Evolutionary conservation across 2,888 invertebrate genomes (phyloP), one percentile per base, ranked within the genome.

Genomic region (Xylota sylvarum): DNA sequence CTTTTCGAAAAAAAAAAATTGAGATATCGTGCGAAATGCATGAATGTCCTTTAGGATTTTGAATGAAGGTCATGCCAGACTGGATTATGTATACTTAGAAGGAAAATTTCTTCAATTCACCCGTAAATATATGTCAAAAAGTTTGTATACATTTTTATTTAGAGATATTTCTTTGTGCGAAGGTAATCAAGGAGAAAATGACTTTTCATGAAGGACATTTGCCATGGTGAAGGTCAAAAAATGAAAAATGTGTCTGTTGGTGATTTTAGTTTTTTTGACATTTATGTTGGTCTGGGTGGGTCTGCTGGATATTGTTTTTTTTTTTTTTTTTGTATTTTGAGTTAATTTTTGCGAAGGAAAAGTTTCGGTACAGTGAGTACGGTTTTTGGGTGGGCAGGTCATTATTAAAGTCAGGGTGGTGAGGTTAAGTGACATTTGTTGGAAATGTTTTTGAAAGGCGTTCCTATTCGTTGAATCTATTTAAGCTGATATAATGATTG

Each of bases 151-250:
- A 46, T 50, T 55, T 65, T 77, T 58, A 14, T 27, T 55, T 48
- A 14, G 46, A 19, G 62, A 70, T 48, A 32, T 56, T 56, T 19
- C 67, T 76, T 69, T 78, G 78, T 78, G 65, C 17, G 64, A 56
- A 79, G 79, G 79, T 79, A 84, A 84, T 79, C 79, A 84, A 56
- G 84, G 43, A 56, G 79, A 84, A 84, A 79, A 84, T 84, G 69
- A 74, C 79, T 84, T 84, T 62, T 60, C 72, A 35, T 67, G 73
- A 84, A 79, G 69, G 84, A 74, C 74, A 56, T 79, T 73, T 48
- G 56, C n/a, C n/a, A 23, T 50, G 69, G 23, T 84, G 69, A 79
- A 84, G 84, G 74, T 84, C 74, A 62, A 64, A 56, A 50, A 78
- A 73, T 84, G 67, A 84, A 62, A 78, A 52, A 67, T 69, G 40